Evolutionary conservation across 2,888 invertebrate genomes (phyloP).

Genomic region (Mesorhabditis sp.): DNA sequence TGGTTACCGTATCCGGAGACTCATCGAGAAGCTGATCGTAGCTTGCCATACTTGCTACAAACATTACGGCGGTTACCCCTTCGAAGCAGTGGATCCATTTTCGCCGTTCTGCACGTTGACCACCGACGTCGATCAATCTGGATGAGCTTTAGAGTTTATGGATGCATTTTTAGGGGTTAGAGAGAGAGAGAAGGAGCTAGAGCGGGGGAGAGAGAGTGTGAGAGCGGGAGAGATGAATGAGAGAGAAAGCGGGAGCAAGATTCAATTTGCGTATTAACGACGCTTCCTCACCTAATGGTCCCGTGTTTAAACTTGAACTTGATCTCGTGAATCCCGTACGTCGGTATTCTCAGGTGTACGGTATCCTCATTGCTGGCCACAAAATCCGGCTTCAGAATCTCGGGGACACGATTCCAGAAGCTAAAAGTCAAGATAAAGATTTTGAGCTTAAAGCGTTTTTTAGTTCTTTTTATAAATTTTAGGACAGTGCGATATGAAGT

Average conservation of each 20-base stretch:
- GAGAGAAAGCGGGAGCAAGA: too few relatives aligned
- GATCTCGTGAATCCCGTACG: slow-evolving; percentile 6
- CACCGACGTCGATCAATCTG: slow-evolving; percentile 1
- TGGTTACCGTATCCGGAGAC: neutral
- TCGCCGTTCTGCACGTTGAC: neutral
- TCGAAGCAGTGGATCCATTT: slow-evolving; percentile 6
- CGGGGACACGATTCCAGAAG: neutral
- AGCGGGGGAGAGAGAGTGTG: too few relatives aligned
- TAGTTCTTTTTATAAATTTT: too few relatives aligned
- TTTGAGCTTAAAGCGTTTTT: too few relatives aligned
- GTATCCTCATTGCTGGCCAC: neutral
- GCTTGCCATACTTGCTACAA: slow-evolving; percentile 1
- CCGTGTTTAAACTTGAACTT: neutral
- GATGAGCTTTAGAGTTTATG: too few relatives aligned
- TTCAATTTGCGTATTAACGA: too few relatives aligned
- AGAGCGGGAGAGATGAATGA: too few relatives aligned
- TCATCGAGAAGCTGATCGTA: neutral
- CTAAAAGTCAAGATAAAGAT: too few relatives aligned
- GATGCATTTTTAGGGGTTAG: too few relatives aligned
- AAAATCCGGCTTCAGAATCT: neutral
- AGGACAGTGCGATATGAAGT: too few relatives aligned
- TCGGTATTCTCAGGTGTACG: neutral
- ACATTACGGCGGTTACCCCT: slow-evolving; percentile 3
- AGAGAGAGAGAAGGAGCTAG: too few relatives aligned
- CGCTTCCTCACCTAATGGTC: neutral